Percentiles rank a stretch among this genome's conserved stretches.
phyloP scores from a whole-genome alignment of 2,113 vertebrate genomes.

The Alethe diademata region DNA sequence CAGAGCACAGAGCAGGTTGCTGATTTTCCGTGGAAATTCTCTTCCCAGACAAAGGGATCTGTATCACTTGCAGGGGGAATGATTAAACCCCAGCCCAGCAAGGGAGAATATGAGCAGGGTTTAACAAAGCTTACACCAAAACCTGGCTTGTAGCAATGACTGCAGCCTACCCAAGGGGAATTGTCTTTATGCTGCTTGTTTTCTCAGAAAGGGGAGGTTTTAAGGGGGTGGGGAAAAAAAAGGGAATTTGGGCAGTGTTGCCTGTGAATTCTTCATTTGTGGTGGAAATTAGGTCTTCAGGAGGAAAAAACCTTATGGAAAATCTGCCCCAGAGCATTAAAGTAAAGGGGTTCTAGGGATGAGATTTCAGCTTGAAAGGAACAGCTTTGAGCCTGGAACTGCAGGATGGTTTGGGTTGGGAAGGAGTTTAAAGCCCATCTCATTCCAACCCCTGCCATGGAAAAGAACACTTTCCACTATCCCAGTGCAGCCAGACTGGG shows the following conservation, averaged over 20 bases:
- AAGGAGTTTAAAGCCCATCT: background rate
- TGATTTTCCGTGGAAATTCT: background rate
- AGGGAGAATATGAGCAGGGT: background rate
- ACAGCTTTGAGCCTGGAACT: background rate
- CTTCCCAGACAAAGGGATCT: background rate
- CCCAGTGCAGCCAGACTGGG: background rate
- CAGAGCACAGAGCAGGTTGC: background rate
- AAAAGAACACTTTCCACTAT: background rate
- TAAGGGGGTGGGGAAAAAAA: too few relatives aligned
- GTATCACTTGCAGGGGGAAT: background rate
- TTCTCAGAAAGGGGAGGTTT: background rate
- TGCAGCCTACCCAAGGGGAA: background rate
- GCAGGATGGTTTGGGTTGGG: background rate
- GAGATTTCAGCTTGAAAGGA: background rate
- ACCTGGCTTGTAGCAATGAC: accelerated
- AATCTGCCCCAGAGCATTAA: background rate
- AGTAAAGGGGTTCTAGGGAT: background rate
- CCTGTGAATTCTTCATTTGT: background rate
- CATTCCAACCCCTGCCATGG: background rate
- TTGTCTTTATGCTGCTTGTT: background rate
- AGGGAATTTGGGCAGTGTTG: too few relatives aligned
- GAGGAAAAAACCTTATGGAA: background rate
- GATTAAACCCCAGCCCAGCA: background rate
- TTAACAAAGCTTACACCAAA: background rate
- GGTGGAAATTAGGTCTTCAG: background rate